Evolutionary conservation across 2,113 vertebrate genomes (phyloP), one percentile per base, ranked within the genome.

Genomic region (Aegotheles bennettii): DNA sequence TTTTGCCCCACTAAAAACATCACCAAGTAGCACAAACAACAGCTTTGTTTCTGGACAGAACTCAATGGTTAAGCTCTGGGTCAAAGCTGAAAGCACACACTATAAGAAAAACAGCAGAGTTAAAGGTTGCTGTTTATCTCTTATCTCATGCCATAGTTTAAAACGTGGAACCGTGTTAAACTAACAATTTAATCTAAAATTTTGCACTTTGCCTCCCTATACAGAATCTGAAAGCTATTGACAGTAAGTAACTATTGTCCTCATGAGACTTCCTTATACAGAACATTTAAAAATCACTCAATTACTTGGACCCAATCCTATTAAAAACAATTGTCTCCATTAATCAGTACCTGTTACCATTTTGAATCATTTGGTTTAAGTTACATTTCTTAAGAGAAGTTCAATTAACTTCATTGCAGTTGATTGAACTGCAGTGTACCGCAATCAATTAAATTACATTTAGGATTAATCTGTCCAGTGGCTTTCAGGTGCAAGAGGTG

Each of bases 371-470:
- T 67, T 59, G 68, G 64, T 77, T 88, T 59, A 51, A 96, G 71
- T 67, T 83, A 83, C 84, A 86, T 92, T 95, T 88, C 92, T 70
- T 68, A 71, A 68, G 71, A 86, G 83, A 84, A 68, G 68, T 92
- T 95, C 92, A 93, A 96, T 96, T 96, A 96, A 92, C 42, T 94
- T 96, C 93, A 96, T 90, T 94, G 91, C 94, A 92, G 85, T 31
- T 94, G 94, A 96, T 60, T 96, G 90, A 96, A 78, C 80, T 71
- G 90, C 87, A 92, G 68, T 21, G 88, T 56, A 84, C 64, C 0
- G 36, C 90, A 90, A 93, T 96, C 94, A 93, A 92, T 97, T 95
- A 90, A 93, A 81, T 88, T 74, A 78, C 65, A 92, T 79, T 88
- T 77, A 51, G 45, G 76, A 86, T 77, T 71, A 77, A 88, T 90